A percentile compares a stretch with the other conserved stretches of the same genome.
Evolutionary conservation across 1,140 invertebrate genomes (phyloP).

Genomic region (Panulirus ornatus): DNA sequence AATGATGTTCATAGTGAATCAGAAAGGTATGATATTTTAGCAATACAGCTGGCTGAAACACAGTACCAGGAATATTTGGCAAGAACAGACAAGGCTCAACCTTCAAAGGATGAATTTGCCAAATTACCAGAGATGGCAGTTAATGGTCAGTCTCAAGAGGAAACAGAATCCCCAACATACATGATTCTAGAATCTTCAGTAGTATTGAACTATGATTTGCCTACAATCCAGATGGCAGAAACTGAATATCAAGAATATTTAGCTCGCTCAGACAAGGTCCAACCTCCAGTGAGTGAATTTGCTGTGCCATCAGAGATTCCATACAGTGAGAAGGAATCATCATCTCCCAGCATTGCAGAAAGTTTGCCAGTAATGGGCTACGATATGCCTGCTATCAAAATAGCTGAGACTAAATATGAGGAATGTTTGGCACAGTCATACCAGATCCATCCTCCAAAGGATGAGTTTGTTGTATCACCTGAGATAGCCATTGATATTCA

Average conservation of each 20-base stretch:
- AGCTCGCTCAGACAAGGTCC: neutral
- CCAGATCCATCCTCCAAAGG: neutral
- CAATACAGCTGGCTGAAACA: constrained; percentile 1
- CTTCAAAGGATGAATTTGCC: neutral
- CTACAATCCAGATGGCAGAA: constrained; percentile 42
- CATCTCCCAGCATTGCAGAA: neutral
- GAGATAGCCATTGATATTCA: neutral
- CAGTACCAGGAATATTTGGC: constrained; percentile 20
- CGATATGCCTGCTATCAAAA: constrained; percentile 41
- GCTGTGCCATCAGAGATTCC: neutral
- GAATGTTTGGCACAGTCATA: constrained; percentile 33
- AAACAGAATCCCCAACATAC: neutral
- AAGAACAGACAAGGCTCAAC: neutral
- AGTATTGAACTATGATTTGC: constrained; percentile 45
- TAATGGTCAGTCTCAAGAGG: constrained; percentile 11
- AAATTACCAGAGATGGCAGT: neutral
- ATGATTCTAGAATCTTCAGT: neutral
- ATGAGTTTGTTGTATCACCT: neutral
- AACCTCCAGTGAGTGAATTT: neutral
- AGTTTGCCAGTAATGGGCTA: constrained; percentile 23
- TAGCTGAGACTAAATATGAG: constrained; percentile 59
- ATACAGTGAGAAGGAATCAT: constrained; percentile 6
- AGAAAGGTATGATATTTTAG: neutral
- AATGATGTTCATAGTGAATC: neutral
- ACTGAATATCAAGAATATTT: constrained; percentile 52